Evolutionary conservation across 2,113 vertebrate genomes (phyloP).

Genomic region (Heptranchias perlo): DNA sequence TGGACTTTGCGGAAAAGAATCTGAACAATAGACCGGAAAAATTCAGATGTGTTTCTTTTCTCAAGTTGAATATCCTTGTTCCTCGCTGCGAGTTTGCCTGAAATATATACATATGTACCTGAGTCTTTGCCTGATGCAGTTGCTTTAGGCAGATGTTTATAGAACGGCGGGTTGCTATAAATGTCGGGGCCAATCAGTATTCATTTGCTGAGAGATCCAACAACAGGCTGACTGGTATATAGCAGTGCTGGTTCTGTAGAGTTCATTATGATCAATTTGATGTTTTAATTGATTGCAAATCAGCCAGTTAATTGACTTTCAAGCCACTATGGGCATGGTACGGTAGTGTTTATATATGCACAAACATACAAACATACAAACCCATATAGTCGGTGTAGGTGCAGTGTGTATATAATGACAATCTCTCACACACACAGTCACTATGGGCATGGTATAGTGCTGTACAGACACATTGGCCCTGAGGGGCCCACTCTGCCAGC

Average conservation of each 20-base stretch:
- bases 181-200: not conserved
- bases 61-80: not conserved
- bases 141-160: no score
- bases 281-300: constrained; percentile 1
- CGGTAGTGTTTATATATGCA: not conserved
- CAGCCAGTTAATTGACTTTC: not conserved
- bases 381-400: no score
- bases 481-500: no score
- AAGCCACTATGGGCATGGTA: not conserved
- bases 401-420: not conserved
- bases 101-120: no score
- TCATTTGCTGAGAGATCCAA: not conserved
- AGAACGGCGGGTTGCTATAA: not conserved
- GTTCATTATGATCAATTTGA: not conserved
- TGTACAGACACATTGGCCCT: no score
- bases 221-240: no score
- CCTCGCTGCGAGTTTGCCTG: not conserved
- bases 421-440: no score
- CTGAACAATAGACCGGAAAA: not conserved
- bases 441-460: no score
- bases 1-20: no score
- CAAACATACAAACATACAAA: not conserved
- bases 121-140: no score
- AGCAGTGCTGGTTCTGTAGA: not conserved
- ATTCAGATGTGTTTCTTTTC: no score